These are phyloP conservation scores for Limenitis camilla DNA, from an alignment of 2,888 invertebrate species.

Conservation along the genomic window DNA sequence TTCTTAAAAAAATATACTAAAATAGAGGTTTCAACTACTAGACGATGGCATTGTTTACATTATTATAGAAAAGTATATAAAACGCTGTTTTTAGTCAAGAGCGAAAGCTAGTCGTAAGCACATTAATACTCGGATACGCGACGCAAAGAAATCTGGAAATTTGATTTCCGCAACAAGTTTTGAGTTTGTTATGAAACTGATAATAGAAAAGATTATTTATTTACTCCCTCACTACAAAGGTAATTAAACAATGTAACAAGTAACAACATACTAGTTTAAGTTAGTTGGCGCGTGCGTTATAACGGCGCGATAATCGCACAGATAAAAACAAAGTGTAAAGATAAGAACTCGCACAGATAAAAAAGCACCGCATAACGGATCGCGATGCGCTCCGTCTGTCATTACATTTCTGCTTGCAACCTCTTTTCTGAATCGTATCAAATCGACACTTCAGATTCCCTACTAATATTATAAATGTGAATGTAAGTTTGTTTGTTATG, in stretches of 20 bases:
- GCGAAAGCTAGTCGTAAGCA: too few relatives aligned
- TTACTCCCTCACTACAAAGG: conserved; percentile 7
- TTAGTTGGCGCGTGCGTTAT: conserved; percentile 29
- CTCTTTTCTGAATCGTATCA: conserved; percentile 6
- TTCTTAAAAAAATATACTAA: too few relatives aligned
- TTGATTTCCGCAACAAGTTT: too few relatives aligned
- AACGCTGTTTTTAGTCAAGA: too few relatives aligned
- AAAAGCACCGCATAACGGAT: conserved; percentile 62
- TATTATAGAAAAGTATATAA: too few relatives aligned
- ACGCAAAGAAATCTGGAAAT: too few relatives aligned
- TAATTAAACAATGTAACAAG: conserved; percentile 18
- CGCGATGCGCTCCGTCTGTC: conserved; percentile 58
- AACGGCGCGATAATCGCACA: conserved; percentile 62
- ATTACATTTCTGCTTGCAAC: conserved; percentile 36
- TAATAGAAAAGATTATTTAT: neutral
- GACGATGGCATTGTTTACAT: too few relatives aligned
- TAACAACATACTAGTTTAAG: conserved; percentile 16
- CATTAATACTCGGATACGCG: too few relatives aligned
- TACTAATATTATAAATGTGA: too few relatives aligned
- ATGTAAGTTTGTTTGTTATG: too few relatives aligned
- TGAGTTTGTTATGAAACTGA: too few relatives aligned
- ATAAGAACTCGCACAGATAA: conserved; percentile 41
- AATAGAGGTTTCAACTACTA: too few relatives aligned
- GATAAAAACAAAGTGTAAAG: conserved; percentile 33
- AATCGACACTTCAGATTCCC: neutral